Base-by-base conservation (phyloP, 2,888 invertebrate species). In the Dynastes maya region DNA sequence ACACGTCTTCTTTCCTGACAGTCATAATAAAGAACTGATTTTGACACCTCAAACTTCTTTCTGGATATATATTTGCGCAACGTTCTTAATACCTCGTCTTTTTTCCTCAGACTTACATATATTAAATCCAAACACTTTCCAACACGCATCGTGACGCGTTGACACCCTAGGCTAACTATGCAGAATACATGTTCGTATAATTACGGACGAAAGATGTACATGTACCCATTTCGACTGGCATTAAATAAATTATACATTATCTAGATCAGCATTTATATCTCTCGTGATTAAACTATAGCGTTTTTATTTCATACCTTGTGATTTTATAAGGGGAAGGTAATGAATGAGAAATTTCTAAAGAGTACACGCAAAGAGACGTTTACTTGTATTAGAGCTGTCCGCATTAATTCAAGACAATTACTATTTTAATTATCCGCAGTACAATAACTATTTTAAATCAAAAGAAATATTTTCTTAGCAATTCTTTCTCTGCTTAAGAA, bases 271-370 rank as follows among this genome's bases (percentile, higher is more conserved):
- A 45, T 45, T 40, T 45, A 16, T 45, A 22, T 58, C 58, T 58
- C 16, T 3, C 58, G 0, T 16, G 58, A 58, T 58, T 58, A 58
- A 58, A 58, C 58, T 67, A 5, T 67, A 45, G 40, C 22, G 22
- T 0, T 45, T 16, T 27, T 67, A 67, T 49, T 67, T 1, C 27
- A 27, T 67, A 45, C 45, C 67, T 67, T 67, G 45, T 67, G 67
- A 67, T 67, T 67, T 45, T 45, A 16, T 27, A 16, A 40, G 67
- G 1, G 5, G 67, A 16, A 67, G 45, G 27, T 45, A 45, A 67
- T 67, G 67, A 45, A 67, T 67, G 67, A 67, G 67, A 67, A 67
- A 67, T 67, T 67, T 45, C 67, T 27, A 45, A 67, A 67, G 67
- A 67, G 45, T 37, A 37, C 32, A 37, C 22, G 22, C 22, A 22